Evolutionary conservation across 92 coral and sea anemone genomes (phyloP).

Genomic region (Scolanthus callimorphus): DNA sequence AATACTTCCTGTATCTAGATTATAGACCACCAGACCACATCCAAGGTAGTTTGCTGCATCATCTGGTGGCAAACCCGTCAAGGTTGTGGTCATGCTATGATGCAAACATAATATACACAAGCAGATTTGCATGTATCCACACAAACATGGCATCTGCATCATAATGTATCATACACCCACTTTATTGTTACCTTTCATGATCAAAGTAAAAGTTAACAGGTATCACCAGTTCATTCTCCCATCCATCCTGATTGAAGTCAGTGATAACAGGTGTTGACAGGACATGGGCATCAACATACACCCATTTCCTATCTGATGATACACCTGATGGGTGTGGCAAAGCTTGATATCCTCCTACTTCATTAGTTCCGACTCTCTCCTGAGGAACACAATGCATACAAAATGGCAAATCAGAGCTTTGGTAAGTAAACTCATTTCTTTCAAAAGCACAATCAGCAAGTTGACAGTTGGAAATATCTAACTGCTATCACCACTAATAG

Average conservation of each 20-base stretch:
- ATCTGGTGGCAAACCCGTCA: conserved; percentile 21
- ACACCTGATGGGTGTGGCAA: conserved; percentile 66
- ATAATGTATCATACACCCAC: too few species aligned
- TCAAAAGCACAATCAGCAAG: too few species aligned
- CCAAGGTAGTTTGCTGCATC: conserved; percentile 66
- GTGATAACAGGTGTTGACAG: conserved; percentile 87
- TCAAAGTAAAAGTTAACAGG: conserved; percentile 90
- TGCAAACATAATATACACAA: too few species aligned
- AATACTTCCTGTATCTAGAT: conserved; percentile 43
- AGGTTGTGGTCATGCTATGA: background rate
- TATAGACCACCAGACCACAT: conserved; percentile 62
- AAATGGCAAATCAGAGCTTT: too few species aligned
- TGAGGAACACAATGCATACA: too few species aligned
- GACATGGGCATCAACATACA: conserved; percentile 83
- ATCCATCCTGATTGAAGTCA: conserved; percentile 83
- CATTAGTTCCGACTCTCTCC: too few species aligned
- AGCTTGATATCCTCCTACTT: too few species aligned
- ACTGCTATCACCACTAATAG: too few species aligned
- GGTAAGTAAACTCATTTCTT: too few species aligned
- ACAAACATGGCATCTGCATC: too few species aligned
- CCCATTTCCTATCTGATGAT: conserved; percentile 54
- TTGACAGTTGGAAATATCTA: too few species aligned
- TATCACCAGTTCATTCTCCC: conserved; percentile 72
- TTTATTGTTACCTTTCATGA: conserved; percentile 42
- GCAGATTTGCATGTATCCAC: too few species aligned